Percentiles rank a stretch among this genome's conserved stretches.
These are phyloP conservation scores for Acromyrmex charruanus DNA, from an alignment of 1,140 invertebrate genomes.

Conservation along the genomic window DNA sequence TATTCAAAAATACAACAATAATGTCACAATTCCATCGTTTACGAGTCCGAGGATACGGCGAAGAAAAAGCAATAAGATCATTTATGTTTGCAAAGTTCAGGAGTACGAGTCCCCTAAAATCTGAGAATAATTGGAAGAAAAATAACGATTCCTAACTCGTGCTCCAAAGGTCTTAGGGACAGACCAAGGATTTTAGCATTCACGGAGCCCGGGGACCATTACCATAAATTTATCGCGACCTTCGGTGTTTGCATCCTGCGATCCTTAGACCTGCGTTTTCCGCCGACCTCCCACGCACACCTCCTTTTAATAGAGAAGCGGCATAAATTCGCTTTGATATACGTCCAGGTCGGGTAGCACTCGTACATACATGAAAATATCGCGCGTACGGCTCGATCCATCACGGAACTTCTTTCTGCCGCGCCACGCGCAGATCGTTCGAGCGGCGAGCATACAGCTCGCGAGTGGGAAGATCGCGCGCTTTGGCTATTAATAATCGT, in stretches of 20 bases:
- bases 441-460: slow-evolving; percentile 13
- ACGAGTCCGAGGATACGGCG: neutral
- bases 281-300: slow-evolving; percentile 19
- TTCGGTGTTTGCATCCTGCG: slow-evolving; percentile 13
- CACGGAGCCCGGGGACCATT: neutral
- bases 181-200: slow-evolving; percentile 21
- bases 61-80: neutral
- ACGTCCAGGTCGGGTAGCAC: slow-evolving; percentile 39
- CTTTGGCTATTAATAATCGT: slow-evolving; percentile 63
- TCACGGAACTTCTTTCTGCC: slow-evolving; percentile 48
- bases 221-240: slow-evolving; percentile 34
- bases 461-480: slow-evolving; percentile 53
- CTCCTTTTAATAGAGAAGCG: slow-evolving; percentile 44
- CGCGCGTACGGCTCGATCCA: slow-evolving; percentile 44
- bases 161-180: neutral
- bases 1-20: neutral
- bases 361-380: slow-evolving; percentile 54
- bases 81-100: neutral
- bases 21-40: neutral
- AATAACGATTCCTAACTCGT: neutral
- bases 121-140: slow-evolving; percentile 5
- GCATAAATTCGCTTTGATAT: slow-evolving; percentile 57
- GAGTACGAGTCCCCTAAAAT: neutral
- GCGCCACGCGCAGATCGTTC: slow-evolving; percentile 47
- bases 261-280: slow-evolving; percentile 19